These are phyloP conservation scores for Rhabdornis inornatus DNA, from an alignment of 2,113 vertebrate species.

Conservation along the genomic window DNA sequence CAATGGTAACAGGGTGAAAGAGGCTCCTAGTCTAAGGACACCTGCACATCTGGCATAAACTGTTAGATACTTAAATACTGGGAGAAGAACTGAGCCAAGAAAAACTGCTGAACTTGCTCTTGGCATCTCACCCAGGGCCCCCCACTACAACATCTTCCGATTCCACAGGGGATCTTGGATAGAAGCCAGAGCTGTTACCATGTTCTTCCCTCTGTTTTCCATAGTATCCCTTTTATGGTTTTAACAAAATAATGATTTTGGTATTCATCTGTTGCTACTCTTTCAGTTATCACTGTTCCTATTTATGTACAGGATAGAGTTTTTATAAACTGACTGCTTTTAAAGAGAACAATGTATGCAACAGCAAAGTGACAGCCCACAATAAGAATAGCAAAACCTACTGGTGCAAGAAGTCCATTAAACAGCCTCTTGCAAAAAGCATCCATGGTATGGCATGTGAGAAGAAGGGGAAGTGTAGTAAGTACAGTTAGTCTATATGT, in stretches of 20 bases:
- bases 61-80: neutral
- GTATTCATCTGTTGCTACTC: neutral
- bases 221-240: neutral
- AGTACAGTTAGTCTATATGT: neutral
- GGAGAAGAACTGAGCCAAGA: neutral
- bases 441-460: neutral
- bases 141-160: fast-evolving
- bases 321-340: neutral
- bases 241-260: neutral
- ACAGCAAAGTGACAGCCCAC: neutral
- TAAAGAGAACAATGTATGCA: neutral
- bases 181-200: neutral
- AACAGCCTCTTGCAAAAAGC: neutral
- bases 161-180: neutral
- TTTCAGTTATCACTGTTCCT: neutral
- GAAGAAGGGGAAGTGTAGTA: neutral
- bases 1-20: neutral
- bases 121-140: neutral
- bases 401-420: neutral
- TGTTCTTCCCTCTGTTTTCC: neutral
- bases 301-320: neutral
- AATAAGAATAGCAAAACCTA: neutral
- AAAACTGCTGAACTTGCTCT: neutral
- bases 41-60: neutral
- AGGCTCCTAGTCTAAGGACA: neutral